These are phyloP conservation scores for Sander lucioperca DNA, from an alignment of 2,113 vertebrate genomes.

Conservation along the genomic window DNA sequence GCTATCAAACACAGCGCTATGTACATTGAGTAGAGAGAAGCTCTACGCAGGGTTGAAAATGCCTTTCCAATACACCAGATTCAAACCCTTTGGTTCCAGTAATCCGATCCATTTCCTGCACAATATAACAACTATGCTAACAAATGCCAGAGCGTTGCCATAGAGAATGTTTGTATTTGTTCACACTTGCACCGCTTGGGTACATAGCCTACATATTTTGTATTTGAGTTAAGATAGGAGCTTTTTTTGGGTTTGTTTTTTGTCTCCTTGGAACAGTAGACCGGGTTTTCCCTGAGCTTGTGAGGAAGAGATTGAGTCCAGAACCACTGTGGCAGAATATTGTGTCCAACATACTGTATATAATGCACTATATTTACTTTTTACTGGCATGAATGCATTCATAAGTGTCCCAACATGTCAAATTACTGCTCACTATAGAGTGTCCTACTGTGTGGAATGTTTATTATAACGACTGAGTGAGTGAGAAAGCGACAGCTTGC, in stretches of 20 bases:
- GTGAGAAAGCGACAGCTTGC: neutral
- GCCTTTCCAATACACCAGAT: neutral
- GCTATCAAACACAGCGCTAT: neutral
- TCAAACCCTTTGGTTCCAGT: neutral
- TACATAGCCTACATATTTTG: neutral
- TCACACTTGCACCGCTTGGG: neutral
- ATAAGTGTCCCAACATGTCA: neutral
- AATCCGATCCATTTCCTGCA: neutral
- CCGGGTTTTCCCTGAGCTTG: neutral
- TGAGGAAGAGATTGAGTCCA: neutral
- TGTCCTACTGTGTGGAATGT: neutral
- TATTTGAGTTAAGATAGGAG: neutral
- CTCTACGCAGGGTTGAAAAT: neutral
- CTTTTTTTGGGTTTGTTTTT: neutral
- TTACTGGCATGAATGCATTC: no score
- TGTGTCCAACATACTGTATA: neutral
- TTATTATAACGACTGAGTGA: constrained; percentile 1
- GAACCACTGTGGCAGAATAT: neutral
- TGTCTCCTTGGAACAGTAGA: neutral
- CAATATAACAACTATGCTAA: neutral
- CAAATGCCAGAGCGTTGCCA: neutral
- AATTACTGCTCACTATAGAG: neutral
- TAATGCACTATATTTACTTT: neutral
- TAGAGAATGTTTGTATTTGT: neutral
- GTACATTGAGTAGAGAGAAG: neutral